These are phyloP conservation scores for Agapostemon virescens DNA, from an alignment of 2,888 invertebrate species.

Conservation along the genomic window DNA sequence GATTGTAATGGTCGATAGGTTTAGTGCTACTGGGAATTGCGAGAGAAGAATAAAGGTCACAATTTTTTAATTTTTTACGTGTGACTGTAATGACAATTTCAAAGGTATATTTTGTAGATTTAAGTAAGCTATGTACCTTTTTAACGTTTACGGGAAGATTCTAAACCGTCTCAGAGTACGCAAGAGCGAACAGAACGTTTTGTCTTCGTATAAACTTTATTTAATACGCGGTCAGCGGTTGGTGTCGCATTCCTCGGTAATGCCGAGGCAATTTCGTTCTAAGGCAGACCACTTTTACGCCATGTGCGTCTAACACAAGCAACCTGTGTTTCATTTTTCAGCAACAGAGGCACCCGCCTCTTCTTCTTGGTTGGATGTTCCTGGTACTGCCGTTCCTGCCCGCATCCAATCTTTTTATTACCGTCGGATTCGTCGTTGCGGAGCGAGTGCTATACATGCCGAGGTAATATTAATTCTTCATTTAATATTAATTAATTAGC, in stretches of 20 bases:
- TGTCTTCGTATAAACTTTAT: conserved; percentile 8
- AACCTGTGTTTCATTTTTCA: conserved; percentile 78
- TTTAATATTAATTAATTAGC: neutral
- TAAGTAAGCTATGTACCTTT: no score
- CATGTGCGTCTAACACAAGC: conserved; percentile 19
- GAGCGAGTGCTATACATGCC: conserved; percentile 95
- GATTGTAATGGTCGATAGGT: no score
- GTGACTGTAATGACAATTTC: no score
- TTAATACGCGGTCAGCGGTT: conserved; percentile 18
- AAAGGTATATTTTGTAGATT: no score
- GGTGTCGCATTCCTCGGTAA: neutral
- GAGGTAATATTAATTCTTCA: conserved; percentile 82
- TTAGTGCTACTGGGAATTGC: no score
- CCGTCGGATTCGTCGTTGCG: conserved; percentile 92
- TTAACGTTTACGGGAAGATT: neutral
- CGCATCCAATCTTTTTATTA: conserved; percentile 90
- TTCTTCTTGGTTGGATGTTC: conserved; percentile 87
- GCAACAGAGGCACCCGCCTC: conserved; percentile 86
- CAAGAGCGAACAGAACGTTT: neutral
- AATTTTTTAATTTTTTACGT: no score
- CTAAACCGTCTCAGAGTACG: neutral
- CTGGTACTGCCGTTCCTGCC: conserved; percentile 92
- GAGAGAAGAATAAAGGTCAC: no score
- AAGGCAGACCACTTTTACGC: conserved; percentile 16
- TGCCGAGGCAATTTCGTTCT: conserved; percentile 18